Base-by-base conservation (phyloP, 2,113 vertebrate genomes). In the Oplegnathus fasciatus region DNA sequence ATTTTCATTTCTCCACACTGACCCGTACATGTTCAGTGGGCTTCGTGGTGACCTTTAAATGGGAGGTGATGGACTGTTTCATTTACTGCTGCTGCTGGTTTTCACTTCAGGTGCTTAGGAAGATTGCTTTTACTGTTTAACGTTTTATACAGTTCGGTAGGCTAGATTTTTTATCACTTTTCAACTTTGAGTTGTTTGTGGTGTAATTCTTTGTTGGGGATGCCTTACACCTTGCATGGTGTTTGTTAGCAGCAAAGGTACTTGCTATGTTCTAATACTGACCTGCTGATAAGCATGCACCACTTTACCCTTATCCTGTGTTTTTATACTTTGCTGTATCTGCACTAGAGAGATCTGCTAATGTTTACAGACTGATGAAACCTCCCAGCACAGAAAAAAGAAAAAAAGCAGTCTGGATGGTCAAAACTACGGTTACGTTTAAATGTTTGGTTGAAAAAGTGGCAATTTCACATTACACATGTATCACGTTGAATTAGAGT, bases 41-140 rank as follows among this genome's bases (percentile, higher is more conserved):
- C 26, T 22, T 20, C 44, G 5, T 0, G 0, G 74, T 4, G 77
- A 78, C 32, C 82, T 88, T 88, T 85, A 57, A 22, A 26, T 34
- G 18, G 15, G 9, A 42, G 37, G 0, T 54, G 68, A 82, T 75
- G 57, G 78, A 78, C 57, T 9, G 48, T 4, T 48, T 77, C 46
- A 55, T 55, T 68, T 55, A 24, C 66, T 13, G 24, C 34, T 40
- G 20, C 73, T 52, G 71, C 70, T 68, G 60, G 10, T 52, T 40
- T 70, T 26, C 28, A 42, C 80, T 42, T 50, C 46, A 80, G 60
- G 60, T 11, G 46, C 58, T 62, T 4, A 4, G 14, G 17, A 15
- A 8, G 57, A 26, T 28, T 34, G 48, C 26, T 28, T 58, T 50
- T 0, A 17, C 17, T 1, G 13, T 50, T 78, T 42, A 30, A 64